Percentiles rank a stretch among this genome's conserved stretches.
phyloP scores from a whole-genome alignment of 2,113 vertebrate genomes.

The Phylloscopus whistleri region DNA sequence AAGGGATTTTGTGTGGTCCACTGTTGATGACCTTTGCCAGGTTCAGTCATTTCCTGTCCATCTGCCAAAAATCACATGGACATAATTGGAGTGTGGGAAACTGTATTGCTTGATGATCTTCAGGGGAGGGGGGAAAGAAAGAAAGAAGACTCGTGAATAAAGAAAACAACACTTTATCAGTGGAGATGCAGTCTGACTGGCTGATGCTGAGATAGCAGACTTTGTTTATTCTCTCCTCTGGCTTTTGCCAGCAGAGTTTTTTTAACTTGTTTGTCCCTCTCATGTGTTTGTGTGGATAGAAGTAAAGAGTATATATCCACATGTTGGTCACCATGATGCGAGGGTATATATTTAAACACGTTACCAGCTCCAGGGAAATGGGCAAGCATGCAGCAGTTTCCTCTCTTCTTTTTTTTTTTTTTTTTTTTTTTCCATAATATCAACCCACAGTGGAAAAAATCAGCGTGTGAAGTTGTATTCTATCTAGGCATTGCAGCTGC shows the following conservation, averaged over 20 bases:
- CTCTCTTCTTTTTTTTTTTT: background rate
- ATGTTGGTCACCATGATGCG: background rate
- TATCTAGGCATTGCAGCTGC: background rate
- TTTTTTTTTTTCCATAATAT: background rate
- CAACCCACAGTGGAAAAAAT: background rate
- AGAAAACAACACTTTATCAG: conserved; percentile 23
- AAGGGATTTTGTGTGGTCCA: conserved; percentile 64
- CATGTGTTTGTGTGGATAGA: background rate
- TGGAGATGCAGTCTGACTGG: background rate
- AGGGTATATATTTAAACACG: background rate
- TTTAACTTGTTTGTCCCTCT: background rate
- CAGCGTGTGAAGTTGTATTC: background rate
- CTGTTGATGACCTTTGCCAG: conserved; percentile 70
- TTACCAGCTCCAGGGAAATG: background rate
- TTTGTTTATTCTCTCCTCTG: background rate
- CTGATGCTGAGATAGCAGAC: background rate
- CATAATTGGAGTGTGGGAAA: conserved; percentile 82
- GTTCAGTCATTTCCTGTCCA: conserved; percentile 84
- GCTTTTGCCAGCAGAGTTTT: background rate
- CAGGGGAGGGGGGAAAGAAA: conserved; percentile 43
- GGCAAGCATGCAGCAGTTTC: background rate
- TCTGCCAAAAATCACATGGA: conserved; percentile 87
- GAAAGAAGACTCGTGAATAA: conserved; percentile 58
- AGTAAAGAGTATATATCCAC: background rate
- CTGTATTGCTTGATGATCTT: conserved; percentile 64